These are phyloP conservation scores for Acromyrmex charruanus DNA, from an alignment of 1,140 invertebrate species.

Conservation along the genomic window DNA sequence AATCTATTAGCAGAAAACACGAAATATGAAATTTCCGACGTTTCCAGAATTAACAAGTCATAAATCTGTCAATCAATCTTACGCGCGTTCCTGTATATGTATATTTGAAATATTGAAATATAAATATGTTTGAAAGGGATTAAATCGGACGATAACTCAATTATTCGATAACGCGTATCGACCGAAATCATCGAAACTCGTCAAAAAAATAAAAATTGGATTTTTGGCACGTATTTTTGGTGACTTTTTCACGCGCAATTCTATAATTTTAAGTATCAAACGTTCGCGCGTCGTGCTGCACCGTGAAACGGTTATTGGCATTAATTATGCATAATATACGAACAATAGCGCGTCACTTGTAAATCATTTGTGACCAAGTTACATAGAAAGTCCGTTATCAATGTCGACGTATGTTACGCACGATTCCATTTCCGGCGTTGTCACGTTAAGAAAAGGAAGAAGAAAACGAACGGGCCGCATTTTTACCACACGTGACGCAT, in stretches of 20 bases:
- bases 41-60: conserved; percentile 19
- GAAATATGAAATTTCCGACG: neutral
- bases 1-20: neutral
- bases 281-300: neutral
- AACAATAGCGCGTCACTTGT: neutral
- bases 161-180: conserved; percentile 15
- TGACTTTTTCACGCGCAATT: neutral
- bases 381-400: neutral
- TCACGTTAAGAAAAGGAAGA: neutral
- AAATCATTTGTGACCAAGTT: conserved; percentile 5
- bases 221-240: neutral
- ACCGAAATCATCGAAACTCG: neutral
- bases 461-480: neutral
- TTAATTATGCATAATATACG: neutral
- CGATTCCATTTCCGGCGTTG: neutral
- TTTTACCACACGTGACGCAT: conserved; percentile 39
- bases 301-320: neutral
- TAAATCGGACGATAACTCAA: conserved; percentile 1
- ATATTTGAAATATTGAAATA: neutral
- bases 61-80: conserved; percentile 26
- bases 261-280: neutral
- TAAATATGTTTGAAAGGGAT: neutral
- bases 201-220: neutral
- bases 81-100: neutral
- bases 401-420: neutral